These are phyloP conservation scores for Halesus radiatus DNA, from an alignment of 1,140 invertebrate species.

Conservation along the genomic window DNA sequence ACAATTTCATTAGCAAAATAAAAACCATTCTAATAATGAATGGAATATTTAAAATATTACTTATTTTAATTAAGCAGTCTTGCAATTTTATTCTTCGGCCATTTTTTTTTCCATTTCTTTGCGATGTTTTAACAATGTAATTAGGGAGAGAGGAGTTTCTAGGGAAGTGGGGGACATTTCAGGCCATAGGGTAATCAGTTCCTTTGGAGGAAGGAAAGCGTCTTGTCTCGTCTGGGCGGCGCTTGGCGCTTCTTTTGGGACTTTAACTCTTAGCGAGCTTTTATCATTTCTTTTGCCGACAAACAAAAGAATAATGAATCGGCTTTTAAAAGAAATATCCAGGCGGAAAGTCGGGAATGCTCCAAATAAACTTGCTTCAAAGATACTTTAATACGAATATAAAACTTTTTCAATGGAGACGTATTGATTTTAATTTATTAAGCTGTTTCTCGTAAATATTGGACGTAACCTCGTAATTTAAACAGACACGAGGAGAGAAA, in stretches of 20 bases:
- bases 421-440: too few species aligned
- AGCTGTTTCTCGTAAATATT: too few species aligned
- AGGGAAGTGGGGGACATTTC: neutral
- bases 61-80: too few species aligned
- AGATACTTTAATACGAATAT: constrained; percentile 24
- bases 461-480: too few species aligned
- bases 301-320: constrained; percentile 48
- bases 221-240: constrained; percentile 10
- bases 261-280: constrained; percentile 34
- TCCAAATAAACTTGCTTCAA: constrained; percentile 32
- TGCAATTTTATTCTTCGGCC: neutral
- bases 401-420: neutral
- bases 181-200: constrained; percentile 47
- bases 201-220: constrained; percentile 17
- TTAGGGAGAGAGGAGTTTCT: constrained; percentile 25
- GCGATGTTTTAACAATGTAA: constrained; percentile 35
- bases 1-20: too few species aligned
- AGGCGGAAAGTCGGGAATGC: neutral
- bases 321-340: constrained; percentile 39
- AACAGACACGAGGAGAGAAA: too few species aligned
- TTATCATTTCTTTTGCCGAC: constrained; percentile 43
- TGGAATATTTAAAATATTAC: too few species aligned
- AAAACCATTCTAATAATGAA: too few species aligned
- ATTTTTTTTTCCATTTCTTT: constrained; percentile 21
- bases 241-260: constrained; percentile 31